Percentiles rank a stretch among this genome's conserved stretches.
Evolutionary conservation across 2,888 invertebrate genomes (phyloP).

Genomic region (Spialia ferax): DNA sequence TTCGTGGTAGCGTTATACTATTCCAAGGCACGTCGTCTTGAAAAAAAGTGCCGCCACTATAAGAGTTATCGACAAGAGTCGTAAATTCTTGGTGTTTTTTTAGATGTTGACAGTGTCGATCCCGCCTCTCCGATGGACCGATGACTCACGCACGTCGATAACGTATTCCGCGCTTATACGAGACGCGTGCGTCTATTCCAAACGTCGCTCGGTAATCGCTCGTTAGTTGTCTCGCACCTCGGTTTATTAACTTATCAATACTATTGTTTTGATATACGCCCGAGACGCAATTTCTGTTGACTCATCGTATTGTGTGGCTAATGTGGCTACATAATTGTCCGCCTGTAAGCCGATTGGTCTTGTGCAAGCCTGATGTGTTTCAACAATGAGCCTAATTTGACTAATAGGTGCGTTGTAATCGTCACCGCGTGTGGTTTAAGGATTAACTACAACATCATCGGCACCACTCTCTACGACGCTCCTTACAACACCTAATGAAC

Average conservation of each 20-base stretch:
- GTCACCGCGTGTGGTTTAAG: slow-evolving; percentile 84
- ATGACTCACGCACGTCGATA: slow-evolving; percentile 70
- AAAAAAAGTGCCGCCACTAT: slow-evolving; percentile 59
- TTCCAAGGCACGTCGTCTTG: slow-evolving; percentile 62
- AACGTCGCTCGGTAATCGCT: slow-evolving; percentile 72
- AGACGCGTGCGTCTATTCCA: slow-evolving; percentile 70
- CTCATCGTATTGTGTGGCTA: slow-evolving; percentile 78
- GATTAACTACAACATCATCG: slow-evolving; percentile 76
- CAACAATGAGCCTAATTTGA: slow-evolving; percentile 86
- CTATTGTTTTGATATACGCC: slow-evolving; percentile 86
- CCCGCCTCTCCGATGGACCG: slow-evolving; percentile 54
- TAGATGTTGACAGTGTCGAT: slow-evolving; percentile 56
- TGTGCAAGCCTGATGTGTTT: slow-evolving; percentile 70
- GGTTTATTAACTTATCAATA: slow-evolving; percentile 86
- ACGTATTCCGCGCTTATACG: slow-evolving; percentile 67
- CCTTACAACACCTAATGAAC: slow-evolving; percentile 72
- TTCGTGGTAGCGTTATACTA: slow-evolving; percentile 56
- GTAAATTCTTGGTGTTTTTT: slow-evolving; percentile 60
- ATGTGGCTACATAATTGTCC: slow-evolving; percentile 73
- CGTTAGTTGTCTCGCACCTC: slow-evolving; percentile 76
- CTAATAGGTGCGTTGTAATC: slow-evolving; percentile 86
- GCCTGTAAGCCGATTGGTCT: slow-evolving; percentile 81
- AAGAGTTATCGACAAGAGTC: slow-evolving; percentile 64
- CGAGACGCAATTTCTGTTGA: slow-evolving; percentile 80
- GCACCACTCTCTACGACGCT: slow-evolving; percentile 61